Base-by-base conservation (phyloP, 1,140 invertebrate species). In the Rhopalosiphum padi region DNA sequence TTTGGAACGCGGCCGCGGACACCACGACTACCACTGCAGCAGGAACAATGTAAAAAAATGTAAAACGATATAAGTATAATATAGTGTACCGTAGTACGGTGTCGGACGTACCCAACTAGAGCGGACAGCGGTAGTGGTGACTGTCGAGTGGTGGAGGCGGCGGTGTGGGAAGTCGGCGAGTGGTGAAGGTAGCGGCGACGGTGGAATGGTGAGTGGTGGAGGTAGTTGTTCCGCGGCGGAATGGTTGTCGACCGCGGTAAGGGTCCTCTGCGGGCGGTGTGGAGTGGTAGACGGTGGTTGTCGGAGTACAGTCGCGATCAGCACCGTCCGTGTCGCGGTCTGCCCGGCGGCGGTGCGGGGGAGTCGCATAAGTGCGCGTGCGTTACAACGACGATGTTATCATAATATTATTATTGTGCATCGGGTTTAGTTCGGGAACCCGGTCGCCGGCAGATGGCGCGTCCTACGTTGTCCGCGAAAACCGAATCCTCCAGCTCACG, bases 1-100 rank as follows among this genome's bases (percentile, higher is more conserved):
- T 88, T 88, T 88, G 87, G 87, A 88, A 88, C 87, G 51, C 86
- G 25, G 30, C 86, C 87, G 87, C 83, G 83, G 83, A 41, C 37
- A 85, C 37, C 83, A 85, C 83, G 41, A 86, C 46, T 30, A 35
- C 46, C 46, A 35, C 87, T 85, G 83, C 35, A 77, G 60, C 83
- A 53, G 87, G 21, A 88, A 88, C 51, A 88, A 88, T 53, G 35
- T 86, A 85, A 11, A 41, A 83, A 41, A 85, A 85, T 83, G 82
- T 83, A 41, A 37, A 77, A 77, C 30, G 60, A 83, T 83, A 41
- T 41, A 83, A 22, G 1, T 82, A 37, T 83, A 85, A 41, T 2
- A 41, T 41, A 0, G 3, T 3, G 37, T 83, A 83, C 22, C 35
- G 77, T 83, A 83, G 77, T 83, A 83, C 77, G 35, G 37, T 5